Conservation (phyloP, 2,113 vertebrate species). For the Syngnathus floridae region DNA sequence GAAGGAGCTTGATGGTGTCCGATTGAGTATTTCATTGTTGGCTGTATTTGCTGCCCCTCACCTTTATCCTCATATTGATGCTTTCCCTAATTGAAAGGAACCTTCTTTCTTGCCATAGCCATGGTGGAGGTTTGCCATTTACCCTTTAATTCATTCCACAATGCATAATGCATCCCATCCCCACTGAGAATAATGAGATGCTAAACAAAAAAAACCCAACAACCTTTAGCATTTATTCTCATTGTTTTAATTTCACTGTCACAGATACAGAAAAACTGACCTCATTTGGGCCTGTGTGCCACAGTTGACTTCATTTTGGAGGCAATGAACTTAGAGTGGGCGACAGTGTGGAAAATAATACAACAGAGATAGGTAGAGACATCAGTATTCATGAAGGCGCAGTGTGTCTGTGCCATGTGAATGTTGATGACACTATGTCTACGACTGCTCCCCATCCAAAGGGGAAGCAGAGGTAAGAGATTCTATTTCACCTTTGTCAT, state of each 20-base stretch:
- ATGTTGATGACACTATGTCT: slow-evolving; percentile 43
- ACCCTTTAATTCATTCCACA: slow-evolving; percentile 23
- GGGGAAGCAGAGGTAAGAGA: slow-evolving; percentile 9
- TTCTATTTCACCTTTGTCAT: slow-evolving; percentile 48
- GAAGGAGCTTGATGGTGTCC: slow-evolving; percentile 1
- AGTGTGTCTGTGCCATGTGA: slow-evolving; percentile 34
- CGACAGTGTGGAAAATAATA: slow-evolving; percentile 37
- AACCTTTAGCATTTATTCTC: not conserved
- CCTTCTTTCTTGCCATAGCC: slow-evolving; percentile 10
- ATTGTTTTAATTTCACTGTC: not conserved
- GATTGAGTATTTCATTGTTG: slow-evolving; percentile 16
- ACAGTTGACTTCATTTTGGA: slow-evolving; percentile 35
- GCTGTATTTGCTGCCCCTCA: not conserved
- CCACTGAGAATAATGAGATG: slow-evolving; percentile 18
- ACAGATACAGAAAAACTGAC: slow-evolving; percentile 29
- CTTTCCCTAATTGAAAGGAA: slow-evolving; percentile 5
- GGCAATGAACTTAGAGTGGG: slow-evolving; percentile 37
- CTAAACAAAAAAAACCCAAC: not conserved
- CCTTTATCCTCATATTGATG: slow-evolving; percentile 4
- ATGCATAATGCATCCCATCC: slow-evolving; percentile 7
- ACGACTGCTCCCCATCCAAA: slow-evolving; percentile 37
- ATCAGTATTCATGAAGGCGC: slow-evolving; percentile 53
- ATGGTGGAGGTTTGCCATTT: slow-evolving; percentile 3
- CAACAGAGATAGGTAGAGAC: slow-evolving; percentile 22
- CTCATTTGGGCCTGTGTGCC: slow-evolving; percentile 19